These are phyloP conservation scores for Ditula angustiorana DNA, from an alignment of 2,888 invertebrate genomes.

Conservation along the genomic window DNA sequence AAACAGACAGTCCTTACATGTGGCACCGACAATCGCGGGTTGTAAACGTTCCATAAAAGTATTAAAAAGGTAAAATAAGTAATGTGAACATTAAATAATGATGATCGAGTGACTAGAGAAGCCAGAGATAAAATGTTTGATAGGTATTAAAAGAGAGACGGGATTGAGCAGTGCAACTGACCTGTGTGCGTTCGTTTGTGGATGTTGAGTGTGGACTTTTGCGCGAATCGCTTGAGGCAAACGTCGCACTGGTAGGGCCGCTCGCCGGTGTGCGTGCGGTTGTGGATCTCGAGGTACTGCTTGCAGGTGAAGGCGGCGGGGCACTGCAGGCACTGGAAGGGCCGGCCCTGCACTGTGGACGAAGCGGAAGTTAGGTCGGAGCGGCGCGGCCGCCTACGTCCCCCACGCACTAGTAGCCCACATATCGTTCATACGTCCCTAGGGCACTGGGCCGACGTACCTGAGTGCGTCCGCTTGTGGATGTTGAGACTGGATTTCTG, in stretches of 20 bases:
- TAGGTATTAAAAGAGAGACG: conserved; percentile 30
- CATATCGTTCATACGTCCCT: conserved; percentile 61
- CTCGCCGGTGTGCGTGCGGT: conserved; percentile 84
- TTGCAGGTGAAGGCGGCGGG: conserved; percentile 86
- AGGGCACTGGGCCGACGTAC: conserved; percentile 64
- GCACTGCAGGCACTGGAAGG: conserved; percentile 86
- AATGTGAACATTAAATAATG: conserved; percentile 38
- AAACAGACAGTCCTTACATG: conserved; percentile 52
- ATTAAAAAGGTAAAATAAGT: conserved; percentile 21
- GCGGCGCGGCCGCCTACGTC: conserved; percentile 48
- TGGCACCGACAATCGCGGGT: conserved; percentile 81
- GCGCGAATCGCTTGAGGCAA: conserved; percentile 92
- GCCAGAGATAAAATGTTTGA: conserved; percentile 27
- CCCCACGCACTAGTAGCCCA: conserved; percentile 57
- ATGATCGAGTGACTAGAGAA: conserved; percentile 39
- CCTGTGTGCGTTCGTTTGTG: conserved; percentile 92
- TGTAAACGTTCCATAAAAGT: conserved; percentile 4
- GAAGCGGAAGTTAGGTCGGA: conserved; percentile 52
- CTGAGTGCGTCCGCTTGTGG: conserved; percentile 92
- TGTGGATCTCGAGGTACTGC: conserved; percentile 84
- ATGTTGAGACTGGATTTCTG: conserved; percentile 94
- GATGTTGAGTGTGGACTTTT: conserved; percentile 93
- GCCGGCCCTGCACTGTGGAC: conserved; percentile 83
- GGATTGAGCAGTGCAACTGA: conserved; percentile 55
- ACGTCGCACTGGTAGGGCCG: conserved; percentile 89